These are phyloP conservation scores for Amorpha juglandis DNA, from an alignment of 2,888 invertebrate genomes.

Conservation along the genomic window DNA sequence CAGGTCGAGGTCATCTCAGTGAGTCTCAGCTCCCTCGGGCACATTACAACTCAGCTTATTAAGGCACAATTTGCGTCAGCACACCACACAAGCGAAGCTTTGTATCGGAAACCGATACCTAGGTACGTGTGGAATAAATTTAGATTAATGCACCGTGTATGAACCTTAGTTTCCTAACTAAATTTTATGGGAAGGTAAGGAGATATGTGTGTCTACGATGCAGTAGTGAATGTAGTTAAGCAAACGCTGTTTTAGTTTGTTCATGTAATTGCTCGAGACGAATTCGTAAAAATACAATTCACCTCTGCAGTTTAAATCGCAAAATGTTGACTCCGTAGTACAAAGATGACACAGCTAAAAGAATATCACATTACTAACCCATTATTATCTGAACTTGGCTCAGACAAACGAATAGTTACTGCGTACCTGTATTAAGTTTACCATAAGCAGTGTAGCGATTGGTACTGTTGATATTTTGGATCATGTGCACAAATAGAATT, in stretches of 20 bases:
- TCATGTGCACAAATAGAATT: neutral
- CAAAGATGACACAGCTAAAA: slow-evolving; percentile 9
- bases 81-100: slow-evolving; percentile 25
- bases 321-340: neutral
- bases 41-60: slow-evolving; percentile 30
- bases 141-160: slow-evolving; percentile 2
- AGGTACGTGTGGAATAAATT: neutral
- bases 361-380: neutral
- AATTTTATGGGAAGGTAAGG: neutral
- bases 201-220: neutral
- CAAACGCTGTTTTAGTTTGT: slow-evolving; percentile 23
- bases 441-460: neutral
- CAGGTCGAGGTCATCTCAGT: slow-evolving; percentile 69
- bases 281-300: neutral
- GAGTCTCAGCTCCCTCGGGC: slow-evolving; percentile 49
- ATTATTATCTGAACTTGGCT: slow-evolving; percentile 1
- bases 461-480: neutral
- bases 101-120: slow-evolving; percentile 10
- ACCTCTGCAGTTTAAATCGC: neutral
- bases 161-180: neutral
- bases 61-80: slow-evolving; percentile 22
- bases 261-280: slow-evolving; percentile 22
- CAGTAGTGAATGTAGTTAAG: neutral
- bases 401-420: neutral
- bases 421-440: neutral